Base-by-base conservation (phyloP, 2,113 vertebrate genomes). In the Apteryx mantelli region DNA sequence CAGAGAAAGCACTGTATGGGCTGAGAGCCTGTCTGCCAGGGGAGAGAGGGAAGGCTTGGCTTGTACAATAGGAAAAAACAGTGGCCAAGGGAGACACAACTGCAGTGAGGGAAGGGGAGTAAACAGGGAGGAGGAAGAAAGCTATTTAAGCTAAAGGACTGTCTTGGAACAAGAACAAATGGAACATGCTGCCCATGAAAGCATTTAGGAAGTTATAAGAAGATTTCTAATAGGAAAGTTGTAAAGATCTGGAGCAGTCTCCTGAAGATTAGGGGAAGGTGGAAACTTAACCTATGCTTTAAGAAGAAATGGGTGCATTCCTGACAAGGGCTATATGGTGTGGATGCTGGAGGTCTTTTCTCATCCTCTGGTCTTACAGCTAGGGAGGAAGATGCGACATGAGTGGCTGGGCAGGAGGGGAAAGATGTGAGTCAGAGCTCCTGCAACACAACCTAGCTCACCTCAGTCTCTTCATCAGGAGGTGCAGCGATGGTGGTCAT, bases 161-260 rank as follows among this genome's bases (percentile, higher is more conserved):
- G 1, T 22, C 36, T 79, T 89, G 85, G 87, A 94, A 95, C 71
- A 74, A 80, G 85, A 65, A 63, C 75, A 97, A 95, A 86, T 77
- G 89, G 58, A 93, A 53, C 48, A 7, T n/a, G 28, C 46, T 82
- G 75, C 34, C 75, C 58, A 42, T 66, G 78, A 91, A 91, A 77
- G 75, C 82, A 34, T 87, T 95, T 28, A 68, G 81, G 71, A 73
- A 65, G 65, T n/a, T 40, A 38, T 1, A 32, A 63, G 83, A 21
- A 34, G 48, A 40, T 74, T 82, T 95, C 79, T 80, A 93, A 85
- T 24, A 60, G 46, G 42, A 71, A 52, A 77, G 56, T 17, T 53
- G n/a, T 44, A 94, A 87, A 38, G 36, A 40, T 70, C 66, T 76
- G 70, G n/a, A 88, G 69, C 63, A 77, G 19, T 52, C 8, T 91